Evolutionary conservation across 2,888 invertebrate species (phyloP), one percentile per base, ranked within the genome.

Genomic region (Oscheius sp.): DNA sequence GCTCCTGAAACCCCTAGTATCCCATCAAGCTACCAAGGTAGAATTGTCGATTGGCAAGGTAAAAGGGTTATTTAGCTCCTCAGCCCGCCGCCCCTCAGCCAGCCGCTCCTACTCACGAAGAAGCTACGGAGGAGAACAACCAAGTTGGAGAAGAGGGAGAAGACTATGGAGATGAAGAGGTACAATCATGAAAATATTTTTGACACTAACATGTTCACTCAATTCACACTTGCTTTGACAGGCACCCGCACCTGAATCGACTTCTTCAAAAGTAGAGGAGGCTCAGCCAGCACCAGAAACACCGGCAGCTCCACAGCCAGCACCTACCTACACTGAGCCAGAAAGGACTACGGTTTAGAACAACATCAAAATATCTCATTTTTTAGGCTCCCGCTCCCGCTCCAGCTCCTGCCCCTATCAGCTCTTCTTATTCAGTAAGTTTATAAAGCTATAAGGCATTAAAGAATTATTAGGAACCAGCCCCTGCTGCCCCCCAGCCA

Each of bases 131-230:
- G 14, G 57, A 57, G 17, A 28, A 28, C 30, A 14, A 20, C 32
- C 51, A 30, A 17, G 51, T 26, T 28, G 28, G n/a, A 51, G 41
- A 41, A 41, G 59, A 17, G 12, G 59, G 59, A 59, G 44, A 44
- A 12, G 59, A 59, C 28, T 41, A 59, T 28, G 28, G 44, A 24
- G 59, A 41, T 41, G 30, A 44, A 24, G 59, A 17, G 20, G 28
- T 14, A 17, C 49, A 24, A 24, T 9, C 6, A 14, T 44, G 45
- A 17, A 44, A 17, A 20, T 6, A 5, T 44, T 12, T 44, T 17
- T 44, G 45, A 44, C 45, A 44, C 8, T 14, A 28, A 54, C 54
- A 54, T 32, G 14, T 54, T 32, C 47, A 47, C 22, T 20, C 47
- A 47, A 20, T 20, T 24, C 47, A 47, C 47, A 47, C 20, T 9